A percentile compares a stretch with the other conserved stretches of the same genome.
phyloP scores from a whole-genome alignment of 2,888 invertebrate species.

The Diarsia dahlii region DNA sequence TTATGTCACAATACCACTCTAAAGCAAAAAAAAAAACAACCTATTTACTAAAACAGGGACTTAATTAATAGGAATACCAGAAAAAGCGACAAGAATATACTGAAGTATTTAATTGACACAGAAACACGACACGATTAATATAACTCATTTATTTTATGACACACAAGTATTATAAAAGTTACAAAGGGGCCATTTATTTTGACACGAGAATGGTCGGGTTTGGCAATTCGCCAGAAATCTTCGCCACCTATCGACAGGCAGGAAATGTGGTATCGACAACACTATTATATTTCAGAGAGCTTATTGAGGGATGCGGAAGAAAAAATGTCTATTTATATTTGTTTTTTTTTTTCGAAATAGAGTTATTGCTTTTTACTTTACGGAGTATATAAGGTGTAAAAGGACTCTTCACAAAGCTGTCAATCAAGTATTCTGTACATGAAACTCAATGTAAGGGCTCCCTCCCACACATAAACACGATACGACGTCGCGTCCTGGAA shows the following conservation, averaged over 20 bases:
- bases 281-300: slow-evolving; percentile 57
- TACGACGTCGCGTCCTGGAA: no score
- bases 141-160: slow-evolving; percentile 64
- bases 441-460: no score
- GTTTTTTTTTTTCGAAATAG: not conserved
- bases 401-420: not conserved
- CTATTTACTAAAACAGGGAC: slow-evolving; percentile 40
- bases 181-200: slow-evolving; percentile 64
- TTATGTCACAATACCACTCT: slow-evolving; percentile 25
- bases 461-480: no score
- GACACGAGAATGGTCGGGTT: slow-evolving; percentile 48
- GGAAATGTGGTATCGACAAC: slow-evolving; percentile 59
- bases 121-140: slow-evolving; percentile 57
- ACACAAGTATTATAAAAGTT: slow-evolving; percentile 55
- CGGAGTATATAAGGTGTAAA: not conserved
- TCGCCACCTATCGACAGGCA: slow-evolving; percentile 53
- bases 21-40: slow-evolving; percentile 22
- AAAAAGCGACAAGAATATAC: slow-evolving; percentile 50
- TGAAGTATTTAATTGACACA: slow-evolving; percentile 54
- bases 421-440: not conserved
- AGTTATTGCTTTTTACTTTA: no score
- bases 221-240: slow-evolving; percentile 58
- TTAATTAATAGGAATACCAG: slow-evolving; percentile 47
- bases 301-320: slow-evolving; percentile 47
- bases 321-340: slow-evolving; percentile 31